These are phyloP conservation scores for Rhagonycha lutea DNA, from an alignment of 2,888 invertebrate species.

Conservation along the genomic window DNA sequence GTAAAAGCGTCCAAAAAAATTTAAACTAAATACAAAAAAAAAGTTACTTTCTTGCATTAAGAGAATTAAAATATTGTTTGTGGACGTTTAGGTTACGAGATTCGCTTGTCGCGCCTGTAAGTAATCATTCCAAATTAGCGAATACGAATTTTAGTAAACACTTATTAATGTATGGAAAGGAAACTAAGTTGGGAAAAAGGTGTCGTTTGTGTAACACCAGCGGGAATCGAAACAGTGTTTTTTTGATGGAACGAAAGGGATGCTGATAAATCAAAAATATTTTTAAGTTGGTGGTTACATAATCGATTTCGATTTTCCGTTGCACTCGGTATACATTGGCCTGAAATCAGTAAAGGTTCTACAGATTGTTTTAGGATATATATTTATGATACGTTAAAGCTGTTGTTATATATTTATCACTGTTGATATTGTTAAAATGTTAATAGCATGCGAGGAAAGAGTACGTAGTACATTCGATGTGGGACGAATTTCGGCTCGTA, in stretches of 20 bases:
- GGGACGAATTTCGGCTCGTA: conserved; percentile 13
- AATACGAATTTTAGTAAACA: conserved; percentile 32
- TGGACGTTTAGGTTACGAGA: conserved; percentile 11
- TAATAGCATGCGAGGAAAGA: conserved; percentile 26
- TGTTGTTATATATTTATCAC: conserved; percentile 54
- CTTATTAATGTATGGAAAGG: conserved; percentile 1
- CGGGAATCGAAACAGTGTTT: not conserved
- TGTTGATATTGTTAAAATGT: conserved; percentile 52
- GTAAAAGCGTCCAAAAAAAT: conserved; percentile 22
- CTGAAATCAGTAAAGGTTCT: conserved; percentile 29
- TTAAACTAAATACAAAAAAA: not conserved
- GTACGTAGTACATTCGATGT: conserved; percentile 2
- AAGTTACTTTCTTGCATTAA: conserved; percentile 26
- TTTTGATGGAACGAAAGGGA: not conserved
- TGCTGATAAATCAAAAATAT: not conserved
- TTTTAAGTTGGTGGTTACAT: not conserved
- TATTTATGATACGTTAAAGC: conserved; percentile 48
- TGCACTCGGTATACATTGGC: conserved; percentile 12
- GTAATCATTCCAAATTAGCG: conserved; percentile 47
- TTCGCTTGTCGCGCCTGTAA: conserved; percentile 44
- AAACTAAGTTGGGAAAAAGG: conserved; percentile 18
- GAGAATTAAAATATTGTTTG: conserved; percentile 15
- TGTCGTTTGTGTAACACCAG: conserved; percentile 5
- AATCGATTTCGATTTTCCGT: not conserved
- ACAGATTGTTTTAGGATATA: conserved; percentile 34